phyloP scores from a whole-genome alignment of 2,888 invertebrate genomes.

The Dascillus cervinus region DNA sequence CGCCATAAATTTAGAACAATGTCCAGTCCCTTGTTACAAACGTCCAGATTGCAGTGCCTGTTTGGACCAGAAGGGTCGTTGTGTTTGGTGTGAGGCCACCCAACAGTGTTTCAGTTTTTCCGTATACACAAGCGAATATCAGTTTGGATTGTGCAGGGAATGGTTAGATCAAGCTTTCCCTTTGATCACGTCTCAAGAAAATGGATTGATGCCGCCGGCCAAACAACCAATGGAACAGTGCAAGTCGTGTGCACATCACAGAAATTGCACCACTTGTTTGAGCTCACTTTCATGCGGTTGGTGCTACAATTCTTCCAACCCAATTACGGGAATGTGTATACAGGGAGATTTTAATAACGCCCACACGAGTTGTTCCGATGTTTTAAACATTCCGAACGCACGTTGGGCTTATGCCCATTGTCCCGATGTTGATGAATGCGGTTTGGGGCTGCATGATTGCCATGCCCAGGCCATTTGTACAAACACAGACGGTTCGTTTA shows the following conservation, averaged over 20 bases:
- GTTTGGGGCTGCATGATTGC: conserved; percentile 79
- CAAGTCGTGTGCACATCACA: conserved; percentile 68
- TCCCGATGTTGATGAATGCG: conserved; percentile 92
- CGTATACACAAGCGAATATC: conserved; percentile 91
- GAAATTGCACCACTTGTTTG: conserved; percentile 72
- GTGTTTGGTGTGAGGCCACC: conserved; percentile 94
- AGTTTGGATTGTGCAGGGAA: conserved; percentile 86
- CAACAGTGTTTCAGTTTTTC: conserved; percentile 90
- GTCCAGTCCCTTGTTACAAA: conserved; percentile 75
- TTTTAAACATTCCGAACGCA: conserved; percentile 61
- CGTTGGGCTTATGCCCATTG: conserved; percentile 90
- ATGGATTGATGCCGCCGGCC: conserved; percentile 27
- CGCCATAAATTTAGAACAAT: conserved; percentile 57
- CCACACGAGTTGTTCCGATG: conserved; percentile 59
- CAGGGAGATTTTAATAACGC: conserved; percentile 82
- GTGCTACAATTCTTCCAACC: conserved; percentile 85
- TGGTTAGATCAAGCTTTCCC: conserved; percentile 80
- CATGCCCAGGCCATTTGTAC: conserved; percentile 86
- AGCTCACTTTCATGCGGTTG: conserved; percentile 86
- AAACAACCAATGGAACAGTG: conserved; percentile 60
- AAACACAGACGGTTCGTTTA: conserved; percentile 85
- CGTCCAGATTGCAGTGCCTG: conserved; percentile 74
- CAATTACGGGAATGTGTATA: conserved; percentile 77
- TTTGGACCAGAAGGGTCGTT: conserved; percentile 74
- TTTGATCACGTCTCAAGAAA: conserved; percentile 36